A percentile compares a stretch with the other conserved stretches of the same genome.
Conservation (phyloP, 1,140 invertebrate species). For the Pentalonia nigronervosa region DNA sequence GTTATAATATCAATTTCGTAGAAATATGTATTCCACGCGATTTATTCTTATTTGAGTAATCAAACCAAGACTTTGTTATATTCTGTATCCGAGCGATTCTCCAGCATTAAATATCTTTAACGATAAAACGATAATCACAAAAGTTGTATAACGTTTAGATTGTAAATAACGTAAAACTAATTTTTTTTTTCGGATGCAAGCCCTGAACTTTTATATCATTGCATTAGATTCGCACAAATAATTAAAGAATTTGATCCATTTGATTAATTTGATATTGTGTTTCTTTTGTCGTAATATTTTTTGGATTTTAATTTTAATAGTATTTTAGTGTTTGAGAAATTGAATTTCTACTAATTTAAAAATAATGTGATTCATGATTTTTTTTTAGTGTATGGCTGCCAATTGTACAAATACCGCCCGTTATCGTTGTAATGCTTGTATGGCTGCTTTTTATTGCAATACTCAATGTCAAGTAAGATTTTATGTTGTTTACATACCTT, state of each 20-base stretch:
- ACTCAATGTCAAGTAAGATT: background rate
- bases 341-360: background rate
- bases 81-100: no score
- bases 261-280: background rate
- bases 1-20: no score
- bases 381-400: constrained; percentile 5
- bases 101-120: no score
- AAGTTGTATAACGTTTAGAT: no score
- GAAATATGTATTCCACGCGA: no score
- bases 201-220: background rate
- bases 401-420: background rate
- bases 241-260: background rate
- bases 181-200: no score
- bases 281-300: no score
- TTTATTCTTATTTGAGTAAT: no score
- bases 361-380: background rate
- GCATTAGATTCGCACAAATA: background rate
- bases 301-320: background rate
- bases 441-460: background rate
- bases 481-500: background rate
- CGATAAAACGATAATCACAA: no score
- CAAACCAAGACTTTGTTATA: no score
- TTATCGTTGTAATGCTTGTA: background rate
- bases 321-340: background rate
- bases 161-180: no score